Base-by-base conservation (phyloP, 2,797 vertebrate genomes). In the Esox masquinongy region DNA sequence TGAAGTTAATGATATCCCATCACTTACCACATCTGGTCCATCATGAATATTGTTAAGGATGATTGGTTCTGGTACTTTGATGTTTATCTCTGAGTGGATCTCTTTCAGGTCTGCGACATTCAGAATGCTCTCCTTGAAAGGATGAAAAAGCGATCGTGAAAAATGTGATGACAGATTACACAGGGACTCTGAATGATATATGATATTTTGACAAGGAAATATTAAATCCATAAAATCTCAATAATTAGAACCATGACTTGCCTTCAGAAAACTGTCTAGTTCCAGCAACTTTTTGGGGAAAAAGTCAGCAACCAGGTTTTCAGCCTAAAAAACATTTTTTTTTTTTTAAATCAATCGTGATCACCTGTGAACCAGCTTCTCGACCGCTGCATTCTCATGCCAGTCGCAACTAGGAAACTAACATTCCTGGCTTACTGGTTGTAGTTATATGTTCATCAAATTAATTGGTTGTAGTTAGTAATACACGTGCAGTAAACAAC, bases 251-350 rank as follows among this genome's bases (percentile, higher is more conserved):
- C 17, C n/a, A n/a, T 14, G n/a, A 43, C 79, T 87, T 84, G 95
- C 95, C 94, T 95, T 96, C 50, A 96, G 93, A 88, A 96, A 96
- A 66, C 90, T 92, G 90, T 96, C 95, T 5, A 96, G 92, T 80
- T 96, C 95, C 86, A 96, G 89, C 77, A 96, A 92, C 86, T 96
- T 96, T 90, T 94, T 94, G 83, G 95, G 95, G 80, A 96, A 96
- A 89, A 96, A 95, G 85, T 91, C 95, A 74, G 95, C 95, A 75
- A 96, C 95, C 77, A 96, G 89, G 80, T 96, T 94, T 84, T 96
- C 95, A 76, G 95, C 95, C 95, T 90, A 74, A 34, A 68, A 64
- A 29, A 68, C 49, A 17, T 31, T 1, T 43, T 70, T 26, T 69
- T 14, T 77, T 0, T 14, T 78, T 0, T 14, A 9, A 17, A n/a